Base-by-base conservation (phyloP, 1,140 invertebrate species). In the Streblospio benedicti region DNA sequence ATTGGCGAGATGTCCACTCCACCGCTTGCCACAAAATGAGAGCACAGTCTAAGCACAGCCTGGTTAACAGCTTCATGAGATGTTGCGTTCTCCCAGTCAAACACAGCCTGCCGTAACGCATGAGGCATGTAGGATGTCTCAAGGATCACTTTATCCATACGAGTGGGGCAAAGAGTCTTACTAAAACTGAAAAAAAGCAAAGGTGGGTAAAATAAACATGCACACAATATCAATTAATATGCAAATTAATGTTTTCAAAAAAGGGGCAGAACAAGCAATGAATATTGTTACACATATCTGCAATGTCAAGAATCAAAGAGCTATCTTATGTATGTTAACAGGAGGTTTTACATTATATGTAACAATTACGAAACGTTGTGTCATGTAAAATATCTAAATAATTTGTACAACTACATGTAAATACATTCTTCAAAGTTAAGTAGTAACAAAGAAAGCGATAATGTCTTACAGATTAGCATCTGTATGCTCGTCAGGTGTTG, bases 1-100 rank as follows among this genome's bases (percentile, higher is more conserved):
- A 41, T 4, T 14, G n/a, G 23, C 18, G 2, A 32, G 3, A 33
- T 33, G 9, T 52, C 6, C 30, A 23, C 18, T 23, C 25, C 23
- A 6, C 38, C 51, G 23, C 27, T 38, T 38, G 30, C 31, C 25
- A 54, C 38, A 2, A 72, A 57, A 57, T 71, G 69, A 18, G 63
- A 60, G 25, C 66, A 57, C 2, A 76, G 62, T 23, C 61, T 35
- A 14, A 59, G 53, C 4, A 76, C 43, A 23, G 68, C 67, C n/a
- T 63, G 23, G 18, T 57, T 64, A 9, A 76, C 75, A 3, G 59
- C 60, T 4, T 28, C 60, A 59, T 76, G 75, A 0, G 71, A 71
- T 1, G 70, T 70, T 14, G 73, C 74, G 50, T 74, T 73, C 30
- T 59, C 53, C 23, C 75, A 68, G 25, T 61, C 53, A 56, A 67